phyloP scores from a whole-genome alignment of 2,888 invertebrate genomes.

The Cotesia congregata region DNA sequence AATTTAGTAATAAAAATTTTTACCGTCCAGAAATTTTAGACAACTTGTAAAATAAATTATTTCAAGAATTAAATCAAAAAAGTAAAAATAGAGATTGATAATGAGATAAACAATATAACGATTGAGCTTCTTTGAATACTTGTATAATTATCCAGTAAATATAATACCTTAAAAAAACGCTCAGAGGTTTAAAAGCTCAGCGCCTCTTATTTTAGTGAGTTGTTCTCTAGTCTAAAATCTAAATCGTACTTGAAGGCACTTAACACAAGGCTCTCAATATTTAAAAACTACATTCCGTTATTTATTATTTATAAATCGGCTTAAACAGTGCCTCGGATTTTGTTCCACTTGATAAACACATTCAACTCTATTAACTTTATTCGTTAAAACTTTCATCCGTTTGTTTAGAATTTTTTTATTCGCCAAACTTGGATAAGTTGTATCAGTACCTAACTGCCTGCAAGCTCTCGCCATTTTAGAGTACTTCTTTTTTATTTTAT shows the following conservation, averaged over 20 bases:
- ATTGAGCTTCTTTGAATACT: conserved; percentile 28
- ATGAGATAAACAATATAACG: conserved; percentile 14
- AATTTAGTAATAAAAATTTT: too few species aligned
- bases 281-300: conserved; percentile 57
- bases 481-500: conserved; percentile 11
- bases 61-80: too few species aligned
- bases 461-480: conserved; percentile 26
- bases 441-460: conserved; percentile 18
- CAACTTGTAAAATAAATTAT: too few species aligned
- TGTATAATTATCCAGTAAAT: conserved; percentile 46
- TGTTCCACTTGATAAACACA: neutral
- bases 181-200: conserved; percentile 67
- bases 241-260: conserved; percentile 68
- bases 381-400: neutral
- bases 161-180: conserved; percentile 65
- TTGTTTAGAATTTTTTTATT: conserved; percentile 15
- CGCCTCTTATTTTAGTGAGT: conserved; percentile 60
- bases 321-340: conserved; percentile 4
- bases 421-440: conserved; percentile 37
- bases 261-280: conserved; percentile 70
- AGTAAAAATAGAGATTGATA: too few species aligned
- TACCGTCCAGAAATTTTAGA: too few species aligned
- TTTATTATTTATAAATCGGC: conserved; percentile 45
- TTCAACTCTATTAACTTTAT: neutral
- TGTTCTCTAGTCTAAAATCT: conserved; percentile 65